phyloP scores from a whole-genome alignment of 1,140 invertebrate genomes.

The Penaeus chinensis region DNA sequence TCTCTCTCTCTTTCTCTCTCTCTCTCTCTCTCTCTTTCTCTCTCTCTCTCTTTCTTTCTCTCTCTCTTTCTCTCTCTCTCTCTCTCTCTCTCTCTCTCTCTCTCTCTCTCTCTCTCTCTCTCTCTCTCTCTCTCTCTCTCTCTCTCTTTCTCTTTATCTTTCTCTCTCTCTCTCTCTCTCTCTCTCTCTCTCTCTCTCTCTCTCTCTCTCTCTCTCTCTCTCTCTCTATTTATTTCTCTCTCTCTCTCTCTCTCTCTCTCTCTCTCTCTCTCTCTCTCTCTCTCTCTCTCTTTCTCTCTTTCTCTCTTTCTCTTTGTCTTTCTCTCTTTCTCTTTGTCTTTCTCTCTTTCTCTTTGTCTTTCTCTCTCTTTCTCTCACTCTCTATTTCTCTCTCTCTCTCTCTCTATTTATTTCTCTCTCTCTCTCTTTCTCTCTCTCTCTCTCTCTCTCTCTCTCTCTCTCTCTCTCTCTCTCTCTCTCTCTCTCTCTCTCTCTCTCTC shows the following conservation, averaged over 20 bases:
- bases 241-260: not conserved
- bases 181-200: not conserved
- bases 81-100: not conserved
- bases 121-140: not conserved
- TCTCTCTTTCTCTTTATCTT: not conserved
- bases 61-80: too few species aligned
- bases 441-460: too few species aligned
- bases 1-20: not conserved
- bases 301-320: too few species aligned
- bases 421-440: not conserved
- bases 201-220: not conserved
- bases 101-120: not conserved
- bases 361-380: not conserved
- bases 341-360: not conserved
- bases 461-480: too few species aligned
- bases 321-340: too few species aligned
- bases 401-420: not conserved
- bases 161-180: not conserved
- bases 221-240: too few species aligned
- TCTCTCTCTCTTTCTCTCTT: not conserved
- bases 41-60: not conserved
- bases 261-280: not conserved
- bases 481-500: too few species aligned
- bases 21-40: not conserved
- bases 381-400: too few species aligned